Evolutionary conservation across 2,113 vertebrate species (phyloP).

Genomic region (Capra hircus): DNA sequence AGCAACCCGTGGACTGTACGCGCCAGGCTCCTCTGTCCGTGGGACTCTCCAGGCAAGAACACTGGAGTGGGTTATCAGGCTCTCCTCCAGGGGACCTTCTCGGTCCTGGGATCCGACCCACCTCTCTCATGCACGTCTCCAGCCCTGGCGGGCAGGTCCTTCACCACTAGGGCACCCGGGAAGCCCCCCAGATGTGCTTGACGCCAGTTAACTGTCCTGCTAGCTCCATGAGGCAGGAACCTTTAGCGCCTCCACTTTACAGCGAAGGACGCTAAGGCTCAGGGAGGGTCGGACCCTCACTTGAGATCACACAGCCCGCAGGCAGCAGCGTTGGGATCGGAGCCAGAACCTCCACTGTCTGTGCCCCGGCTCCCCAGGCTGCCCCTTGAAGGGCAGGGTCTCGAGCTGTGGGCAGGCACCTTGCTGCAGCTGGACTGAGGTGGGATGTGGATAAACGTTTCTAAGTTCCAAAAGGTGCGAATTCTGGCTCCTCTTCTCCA

Average conservation of each 20-base stretch:
- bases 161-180: background rate
- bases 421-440: background rate
- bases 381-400: background rate
- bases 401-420: background rate
- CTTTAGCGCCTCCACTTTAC: background rate
- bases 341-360: rapidly evolving
- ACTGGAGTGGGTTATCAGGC: background rate
- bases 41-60: background rate
- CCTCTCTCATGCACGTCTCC: rapidly evolving
- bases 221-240: background rate
- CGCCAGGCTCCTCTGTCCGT: background rate
- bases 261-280: background rate
- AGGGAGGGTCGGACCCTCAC: background rate
- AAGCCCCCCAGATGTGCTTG: no score
- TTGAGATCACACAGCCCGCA: background rate
- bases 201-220: background rate
- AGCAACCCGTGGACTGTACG: background rate
- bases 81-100: background rate
- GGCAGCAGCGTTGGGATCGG: rapidly evolving
- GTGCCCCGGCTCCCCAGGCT: background rate
- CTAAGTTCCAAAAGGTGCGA: background rate
- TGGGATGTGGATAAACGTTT: background rate
- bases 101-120: background rate
- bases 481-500: background rate
- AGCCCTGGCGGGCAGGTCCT: background rate